Evolutionary conservation across 2,797 vertebrate species (phyloP).

Genomic region (Rhinogobio ventralis): DNA sequence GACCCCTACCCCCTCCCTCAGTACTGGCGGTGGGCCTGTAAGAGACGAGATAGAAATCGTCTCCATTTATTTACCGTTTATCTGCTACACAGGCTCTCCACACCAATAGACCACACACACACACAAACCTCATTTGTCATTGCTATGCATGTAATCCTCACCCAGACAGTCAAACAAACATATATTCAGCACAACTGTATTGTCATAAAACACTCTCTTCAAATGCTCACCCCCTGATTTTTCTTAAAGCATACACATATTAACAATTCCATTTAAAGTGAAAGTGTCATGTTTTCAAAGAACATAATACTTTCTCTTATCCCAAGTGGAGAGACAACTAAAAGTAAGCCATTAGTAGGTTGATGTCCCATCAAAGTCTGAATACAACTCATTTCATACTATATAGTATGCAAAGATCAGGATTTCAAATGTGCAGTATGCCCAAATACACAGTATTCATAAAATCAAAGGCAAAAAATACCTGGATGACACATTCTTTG

Average conservation of each 20-base stretch:
- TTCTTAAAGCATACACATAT: not conserved
- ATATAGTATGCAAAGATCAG: not conserved
- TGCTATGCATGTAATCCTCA: constrained; percentile 3
- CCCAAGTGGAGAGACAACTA: not conserved
- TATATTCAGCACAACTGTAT: constrained; percentile 56
- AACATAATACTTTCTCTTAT: not conserved
- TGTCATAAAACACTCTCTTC: not conserved
- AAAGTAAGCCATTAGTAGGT: not conserved
- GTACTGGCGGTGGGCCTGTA: constrained; percentile 66
- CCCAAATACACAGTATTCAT: not conserved
- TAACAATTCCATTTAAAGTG: too few species aligned
- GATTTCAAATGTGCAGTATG: not conserved
- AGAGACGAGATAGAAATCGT: constrained; percentile 75
- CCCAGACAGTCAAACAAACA: constrained; percentile 1
- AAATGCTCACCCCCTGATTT: not conserved
- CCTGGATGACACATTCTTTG: not conserved
- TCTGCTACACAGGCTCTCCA: constrained; percentile 60
- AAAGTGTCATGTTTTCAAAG: not conserved
- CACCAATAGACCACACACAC: constrained; percentile 56
- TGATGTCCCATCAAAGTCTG: not conserved
- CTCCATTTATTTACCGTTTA: constrained; percentile 71
- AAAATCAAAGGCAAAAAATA: not conserved
- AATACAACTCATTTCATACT: not conserved
- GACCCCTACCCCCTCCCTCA: constrained; percentile 63
- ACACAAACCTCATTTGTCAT: constrained; percentile 21